Percentiles rank a stretch among this genome's conserved stretches.
Conservation (phyloP, 1,140 invertebrate species). For the Heliconius nattereri region DNA sequence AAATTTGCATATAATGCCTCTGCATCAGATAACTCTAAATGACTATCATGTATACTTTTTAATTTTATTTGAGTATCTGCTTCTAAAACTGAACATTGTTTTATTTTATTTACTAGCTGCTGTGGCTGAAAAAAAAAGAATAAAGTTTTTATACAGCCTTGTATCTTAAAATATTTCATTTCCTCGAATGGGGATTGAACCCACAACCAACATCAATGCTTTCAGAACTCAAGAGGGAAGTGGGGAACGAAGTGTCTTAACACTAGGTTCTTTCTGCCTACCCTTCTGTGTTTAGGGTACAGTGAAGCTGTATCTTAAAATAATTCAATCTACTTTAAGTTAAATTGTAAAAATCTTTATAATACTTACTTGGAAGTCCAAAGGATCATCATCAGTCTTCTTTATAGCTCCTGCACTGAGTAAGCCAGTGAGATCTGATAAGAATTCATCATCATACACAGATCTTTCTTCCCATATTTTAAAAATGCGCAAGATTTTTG, state of each 20-base stretch:
- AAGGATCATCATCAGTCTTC: conserved; percentile 84
- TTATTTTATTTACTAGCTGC: conserved; percentile 86
- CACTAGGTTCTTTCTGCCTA: too few species aligned
- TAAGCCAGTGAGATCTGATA: conserved; percentile 90
- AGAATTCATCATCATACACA: conserved; percentile 93
- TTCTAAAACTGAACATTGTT: conserved; percentile 84
- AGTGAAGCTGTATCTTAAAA: too few species aligned
- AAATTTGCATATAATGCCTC: conserved; percentile 85
- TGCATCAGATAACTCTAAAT: conserved; percentile 81
- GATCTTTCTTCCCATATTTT: conserved; percentile 96
- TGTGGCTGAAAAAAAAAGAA: conserved; percentile 77
- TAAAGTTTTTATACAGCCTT: background rate
- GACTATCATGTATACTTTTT: conserved; percentile 83
- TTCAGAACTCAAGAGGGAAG: too few species aligned
- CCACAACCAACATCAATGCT: too few species aligned
- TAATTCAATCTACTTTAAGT: background rate
- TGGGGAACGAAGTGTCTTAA: too few species aligned
- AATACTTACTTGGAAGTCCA: conserved; percentile 83
- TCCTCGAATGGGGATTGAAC: too few species aligned
- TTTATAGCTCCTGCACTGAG: conserved; percentile 88
- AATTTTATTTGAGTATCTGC: conserved; percentile 85
- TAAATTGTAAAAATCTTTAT: background rate
- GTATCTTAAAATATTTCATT: too few species aligned
- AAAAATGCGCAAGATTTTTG: conserved; percentile 93
- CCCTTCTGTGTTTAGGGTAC: too few species aligned